phyloP scores from a whole-genome alignment of 2,888 invertebrate genomes.

The Penaeus monodon region DNA sequence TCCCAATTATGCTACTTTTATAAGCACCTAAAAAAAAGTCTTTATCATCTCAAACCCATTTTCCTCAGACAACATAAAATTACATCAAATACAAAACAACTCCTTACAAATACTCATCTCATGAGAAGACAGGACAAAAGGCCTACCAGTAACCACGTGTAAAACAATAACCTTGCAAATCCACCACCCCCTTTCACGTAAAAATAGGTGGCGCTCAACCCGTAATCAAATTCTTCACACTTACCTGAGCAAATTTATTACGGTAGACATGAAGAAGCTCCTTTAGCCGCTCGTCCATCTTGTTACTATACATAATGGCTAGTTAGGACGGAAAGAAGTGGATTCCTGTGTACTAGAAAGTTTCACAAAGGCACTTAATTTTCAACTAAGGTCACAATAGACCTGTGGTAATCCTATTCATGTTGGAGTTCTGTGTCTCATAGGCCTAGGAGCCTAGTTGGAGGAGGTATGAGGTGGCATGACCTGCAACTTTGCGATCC shows the following conservation, averaged over 20 bases:
- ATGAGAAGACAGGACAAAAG: too few species aligned
- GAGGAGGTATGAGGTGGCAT: background rate
- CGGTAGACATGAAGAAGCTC: slow-evolving; percentile 66
- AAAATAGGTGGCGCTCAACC: too few species aligned
- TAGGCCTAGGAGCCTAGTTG: background rate
- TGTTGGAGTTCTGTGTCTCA: background rate
- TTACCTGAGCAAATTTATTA: slow-evolving; percentile 66
- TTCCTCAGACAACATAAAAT: too few species aligned
- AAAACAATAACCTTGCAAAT: too few species aligned
- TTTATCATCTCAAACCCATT: too few species aligned
- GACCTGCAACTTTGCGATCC: background rate
- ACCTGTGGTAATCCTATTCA: background rate
- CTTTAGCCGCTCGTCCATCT: slow-evolving; percentile 66
- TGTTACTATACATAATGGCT: slow-evolving; percentile 38
- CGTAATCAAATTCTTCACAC: background rate
- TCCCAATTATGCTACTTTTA: too few species aligned
- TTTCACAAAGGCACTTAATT: slow-evolving; percentile 14
- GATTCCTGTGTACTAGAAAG: background rate
- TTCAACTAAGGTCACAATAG: slow-evolving; percentile 23
- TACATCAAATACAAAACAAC: too few species aligned
- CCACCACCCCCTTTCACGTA: too few species aligned
- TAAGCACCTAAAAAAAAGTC: too few species aligned
- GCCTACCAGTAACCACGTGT: too few species aligned
- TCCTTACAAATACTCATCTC: too few species aligned
- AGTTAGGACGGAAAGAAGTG: background rate